phyloP scores from a whole-genome alignment of 2,888 invertebrate species.

The Hypomecis atomaria region DNA sequence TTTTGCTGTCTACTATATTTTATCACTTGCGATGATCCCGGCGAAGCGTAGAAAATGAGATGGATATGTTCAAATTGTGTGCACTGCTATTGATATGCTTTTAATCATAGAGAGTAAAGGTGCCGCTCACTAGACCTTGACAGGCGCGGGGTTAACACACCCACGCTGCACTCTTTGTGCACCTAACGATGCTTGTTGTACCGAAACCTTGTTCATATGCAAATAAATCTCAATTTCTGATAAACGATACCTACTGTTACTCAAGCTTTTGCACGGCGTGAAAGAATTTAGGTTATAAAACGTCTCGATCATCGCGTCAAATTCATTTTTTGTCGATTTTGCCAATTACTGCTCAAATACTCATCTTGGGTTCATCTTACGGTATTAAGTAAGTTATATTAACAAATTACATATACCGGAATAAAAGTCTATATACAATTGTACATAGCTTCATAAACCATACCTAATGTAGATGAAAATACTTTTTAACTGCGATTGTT shows the following conservation, averaged over 20 bases:
- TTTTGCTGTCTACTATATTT: not conserved
- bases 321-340: too few species aligned
- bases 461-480: too few species aligned
- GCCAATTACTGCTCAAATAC: too few species aligned
- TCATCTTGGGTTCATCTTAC: too few species aligned
- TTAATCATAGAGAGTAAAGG: constrained; percentile 39
- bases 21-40: not conserved
- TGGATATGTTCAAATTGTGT: constrained; percentile 20
- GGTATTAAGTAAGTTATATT: too few species aligned
- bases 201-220: constrained; percentile 40
- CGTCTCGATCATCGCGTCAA: too few species aligned
- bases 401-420: too few species aligned
- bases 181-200: constrained; percentile 43
- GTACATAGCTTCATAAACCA: too few species aligned
- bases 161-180: constrained; percentile 35
- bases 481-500: too few species aligned
- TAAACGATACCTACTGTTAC: constrained; percentile 7
- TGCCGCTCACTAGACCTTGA: constrained; percentile 47
- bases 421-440: too few species aligned
- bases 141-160: constrained; percentile 45
- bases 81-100: constrained; percentile 36
- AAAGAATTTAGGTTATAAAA: too few species aligned
- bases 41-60: constrained; percentile 17
- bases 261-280: not conserved
- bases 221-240: constrained; percentile 35